phyloP scores from a whole-genome alignment of 2,113 vertebrate species.

The rat (Rattus norvegicus) region DNA sequence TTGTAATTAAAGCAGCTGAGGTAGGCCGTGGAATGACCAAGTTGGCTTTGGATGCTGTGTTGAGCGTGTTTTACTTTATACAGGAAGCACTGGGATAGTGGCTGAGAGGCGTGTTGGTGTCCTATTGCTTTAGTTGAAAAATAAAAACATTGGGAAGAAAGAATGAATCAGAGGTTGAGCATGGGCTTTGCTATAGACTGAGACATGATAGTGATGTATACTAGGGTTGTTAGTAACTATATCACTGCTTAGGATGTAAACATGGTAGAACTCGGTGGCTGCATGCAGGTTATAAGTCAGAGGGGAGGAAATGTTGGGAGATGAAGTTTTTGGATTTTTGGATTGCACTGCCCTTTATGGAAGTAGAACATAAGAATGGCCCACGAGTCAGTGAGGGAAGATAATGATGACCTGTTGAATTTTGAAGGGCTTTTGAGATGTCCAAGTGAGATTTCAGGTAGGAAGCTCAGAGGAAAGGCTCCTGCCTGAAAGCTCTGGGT shows the following conservation, averaged over 20 bases:
- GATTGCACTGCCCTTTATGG: neutral
- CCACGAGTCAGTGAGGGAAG: neutral
- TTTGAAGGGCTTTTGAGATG: neutral
- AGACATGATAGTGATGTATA: conserved; percentile 1
- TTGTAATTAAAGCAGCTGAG: neutral
- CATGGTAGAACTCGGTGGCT: neutral
- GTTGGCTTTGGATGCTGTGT: neutral
- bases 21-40: neutral
- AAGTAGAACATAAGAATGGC: neutral
- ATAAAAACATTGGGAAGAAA: neutral
- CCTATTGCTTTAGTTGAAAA: neutral
- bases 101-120: neutral
- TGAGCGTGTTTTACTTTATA: neutral
- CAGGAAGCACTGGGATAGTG: neutral
- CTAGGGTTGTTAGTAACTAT: neutral
- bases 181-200: neutral
- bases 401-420: neutral
- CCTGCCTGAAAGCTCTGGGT: neutral
- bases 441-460: neutral
- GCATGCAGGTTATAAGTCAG: neutral
- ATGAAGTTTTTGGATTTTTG: neutral
- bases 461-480: neutral
- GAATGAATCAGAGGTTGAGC: neutral
- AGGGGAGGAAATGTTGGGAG: neutral
- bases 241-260: conserved; percentile 1